Conservation (phyloP, 2,797 vertebrate species). For the Acanthornis magna region DNA sequence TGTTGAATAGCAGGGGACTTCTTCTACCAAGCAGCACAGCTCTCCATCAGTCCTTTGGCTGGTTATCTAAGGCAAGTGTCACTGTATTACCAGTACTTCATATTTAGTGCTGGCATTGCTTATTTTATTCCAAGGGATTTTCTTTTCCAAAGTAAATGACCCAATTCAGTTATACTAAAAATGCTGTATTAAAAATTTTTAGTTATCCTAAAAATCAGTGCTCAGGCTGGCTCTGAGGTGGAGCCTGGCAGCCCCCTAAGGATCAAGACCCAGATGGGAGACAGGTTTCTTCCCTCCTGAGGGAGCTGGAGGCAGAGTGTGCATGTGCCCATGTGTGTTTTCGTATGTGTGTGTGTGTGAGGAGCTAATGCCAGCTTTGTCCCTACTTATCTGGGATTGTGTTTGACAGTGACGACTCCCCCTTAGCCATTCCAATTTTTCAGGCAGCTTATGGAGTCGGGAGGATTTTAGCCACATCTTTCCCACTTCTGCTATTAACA, state of each 20-base stretch:
- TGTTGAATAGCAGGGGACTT: not conserved
- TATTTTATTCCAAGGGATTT: not conserved
- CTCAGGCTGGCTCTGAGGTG: not conserved
- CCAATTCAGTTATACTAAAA: not conserved
- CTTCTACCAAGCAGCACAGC: not conserved
- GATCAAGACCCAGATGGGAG: not conserved
- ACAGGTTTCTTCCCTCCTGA: not conserved
- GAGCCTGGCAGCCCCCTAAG: not conserved
- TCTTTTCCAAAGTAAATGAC: slow-evolving; percentile 9
- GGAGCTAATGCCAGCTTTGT: not conserved
- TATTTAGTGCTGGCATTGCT: not conserved
- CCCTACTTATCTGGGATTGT: not conserved
- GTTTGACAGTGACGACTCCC: not conserved
- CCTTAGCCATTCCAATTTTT: not conserved
- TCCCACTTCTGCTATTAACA: not conserved
- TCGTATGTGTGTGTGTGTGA: not conserved
- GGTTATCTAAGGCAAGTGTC: not conserved
- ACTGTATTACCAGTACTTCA: not conserved
- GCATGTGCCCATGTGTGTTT: not conserved
- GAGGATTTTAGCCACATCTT: not conserved
- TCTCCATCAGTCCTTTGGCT: not conserved
- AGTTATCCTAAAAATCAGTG: not conserved
- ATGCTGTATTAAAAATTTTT: not conserved
- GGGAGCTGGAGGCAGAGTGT: not conserved
- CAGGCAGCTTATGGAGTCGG: not conserved